Evolutionary conservation across 2,797 vertebrate genomes (phyloP).

Genomic region (Bufotes viridis): DNA sequence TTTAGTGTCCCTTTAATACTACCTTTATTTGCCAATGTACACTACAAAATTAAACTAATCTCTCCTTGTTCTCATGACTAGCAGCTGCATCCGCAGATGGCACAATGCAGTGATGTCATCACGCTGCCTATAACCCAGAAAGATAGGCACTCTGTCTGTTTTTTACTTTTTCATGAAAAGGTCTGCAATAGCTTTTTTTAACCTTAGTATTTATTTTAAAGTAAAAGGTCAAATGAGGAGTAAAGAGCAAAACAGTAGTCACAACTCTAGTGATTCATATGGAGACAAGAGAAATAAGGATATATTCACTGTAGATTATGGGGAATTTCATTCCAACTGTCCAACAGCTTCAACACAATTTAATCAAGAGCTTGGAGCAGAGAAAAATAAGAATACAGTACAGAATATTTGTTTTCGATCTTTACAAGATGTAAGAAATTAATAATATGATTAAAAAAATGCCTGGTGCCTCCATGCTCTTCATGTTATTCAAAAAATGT

Average conservation of each 20-base stretch:
- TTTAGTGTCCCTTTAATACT: no score
- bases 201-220: slow-evolving; percentile 84
- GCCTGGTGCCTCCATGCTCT: no score
- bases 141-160: slow-evolving; percentile 81
- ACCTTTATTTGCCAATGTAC: no score
- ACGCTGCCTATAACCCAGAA: slow-evolving; percentile 81
- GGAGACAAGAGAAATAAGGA: not conserved
- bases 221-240: slow-evolving; percentile 76
- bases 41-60: no score
- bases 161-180: slow-evolving; percentile 85
- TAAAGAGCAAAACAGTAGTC: slow-evolving; percentile 40
- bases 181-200: slow-evolving; percentile 83
- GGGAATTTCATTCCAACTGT: not conserved
- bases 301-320: slow-evolving; percentile 22
- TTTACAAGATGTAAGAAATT: no score
- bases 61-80: no score
- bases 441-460: no score
- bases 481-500: no score
- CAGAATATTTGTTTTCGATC: no score
- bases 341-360: not conserved
- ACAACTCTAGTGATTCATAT: no score
- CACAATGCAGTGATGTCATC: no score
- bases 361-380: not conserved
- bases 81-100: no score
- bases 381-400: not conserved